Base-by-base conservation (phyloP, 2,888 invertebrate genomes). In the Erynnis tages region DNA sequence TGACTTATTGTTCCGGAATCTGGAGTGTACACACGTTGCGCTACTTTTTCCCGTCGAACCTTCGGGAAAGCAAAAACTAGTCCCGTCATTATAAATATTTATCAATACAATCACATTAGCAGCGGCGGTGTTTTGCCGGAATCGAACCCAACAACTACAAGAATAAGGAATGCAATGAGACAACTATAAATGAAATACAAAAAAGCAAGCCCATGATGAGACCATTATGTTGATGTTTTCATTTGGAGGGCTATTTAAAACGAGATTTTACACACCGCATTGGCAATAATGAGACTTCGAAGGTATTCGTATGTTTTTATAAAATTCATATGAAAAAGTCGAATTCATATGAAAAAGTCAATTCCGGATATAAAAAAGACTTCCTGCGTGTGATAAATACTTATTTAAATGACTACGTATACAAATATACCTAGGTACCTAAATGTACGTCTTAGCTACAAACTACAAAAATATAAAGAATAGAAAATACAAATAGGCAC, bases 41-140 rank as follows among this genome's bases (percentile, higher is more conserved):
- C 34, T 29, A 21, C 41, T 43, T 52, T 58, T 57, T 54, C 10
- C 34, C 37, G 30, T 54, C 48, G 40, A 49, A 46, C 25, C 41
- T 46, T 30, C 16, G n/a, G 32, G 40, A 53, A 53, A 25, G 27
- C 30, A 54, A 55, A 52, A 58, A 56, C 38, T 46, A 14, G 53
- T 41, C 52, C 21, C 35, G 54, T 35, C 52, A 53, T 59, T 69
- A 73, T 78, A 65, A 76, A 76, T 79, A 80, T 82, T 79, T 69
- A 82, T 73, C 62, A 71, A 70, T 68, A 66, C 76, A 76, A 77
- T 79, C 72, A 67, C 70, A 76, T 77, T 76, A 76, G 60, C 63
- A 66, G 64, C 57, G 56, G 55, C 63, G 56, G 59, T 71, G 74
- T 76, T 78, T 79, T 76, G 70, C 61, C 52, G 60, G 66, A 66